Evolutionary conservation across 2,113 vertebrate genomes (phyloP), one percentile per base, ranked within the genome.

Genomic region (Brachypodius melanocephalos): DNA sequence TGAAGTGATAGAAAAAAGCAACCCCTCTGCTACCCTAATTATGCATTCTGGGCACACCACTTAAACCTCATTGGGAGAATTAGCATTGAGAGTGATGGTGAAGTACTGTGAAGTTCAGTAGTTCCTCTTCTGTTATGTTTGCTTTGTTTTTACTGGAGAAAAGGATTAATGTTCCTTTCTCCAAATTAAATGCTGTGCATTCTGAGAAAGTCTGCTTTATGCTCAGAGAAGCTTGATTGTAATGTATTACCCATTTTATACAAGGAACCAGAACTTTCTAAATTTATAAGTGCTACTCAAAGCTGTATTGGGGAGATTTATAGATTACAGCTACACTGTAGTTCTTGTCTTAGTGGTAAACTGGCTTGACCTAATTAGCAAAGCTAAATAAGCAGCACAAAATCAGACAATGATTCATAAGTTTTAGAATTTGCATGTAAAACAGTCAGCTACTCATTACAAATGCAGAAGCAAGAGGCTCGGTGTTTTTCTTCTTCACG

Each of bases 361-460:
- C 75, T 94, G 89, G 85, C 85, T 88, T 91, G 93, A 95, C 93
- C 87, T 95, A 96, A 97, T 97, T 97, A 97, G 89, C 46, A 51
- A 94, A 96, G 78, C 96, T 93, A 88, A 96, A 77, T 88, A 93
- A 92, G 78, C 85, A 91, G 89, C 38, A 83, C 81, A 94, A 89
- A 95, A 95, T 95, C 77, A 92, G 84, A 68, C 94, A 95, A 85
- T 83, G 94, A 95, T 94, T 95, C 94, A 95, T 96, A 96, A 95
- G 94, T 93, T 95, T 85, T 74, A 92, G 96, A 96, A 96, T 96
- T 95, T 95, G 94, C 95, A 95, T 96, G 75, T 90, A 91, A 95
- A 97, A 85, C 90, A 95, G 88, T 80, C 88, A 71, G 75, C 81
- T 66, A 73, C 89, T 97, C 87, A 95, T 97, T 96, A 96, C 61